Base-by-base conservation (phyloP, 1,140 invertebrate species). In the Tribolium madens region DNA sequence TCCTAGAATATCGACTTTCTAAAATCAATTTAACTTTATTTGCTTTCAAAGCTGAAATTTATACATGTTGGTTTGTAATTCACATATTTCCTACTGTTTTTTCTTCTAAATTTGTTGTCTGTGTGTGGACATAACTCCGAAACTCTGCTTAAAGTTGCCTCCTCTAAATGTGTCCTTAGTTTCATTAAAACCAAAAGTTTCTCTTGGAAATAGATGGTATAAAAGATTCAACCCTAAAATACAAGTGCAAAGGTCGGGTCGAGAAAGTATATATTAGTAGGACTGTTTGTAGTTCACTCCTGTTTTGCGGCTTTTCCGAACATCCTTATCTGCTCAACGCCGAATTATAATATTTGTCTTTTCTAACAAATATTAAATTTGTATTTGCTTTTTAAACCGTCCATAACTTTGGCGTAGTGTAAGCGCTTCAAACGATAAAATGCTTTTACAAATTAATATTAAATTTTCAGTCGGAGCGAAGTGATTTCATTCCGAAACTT, bases 321-420 rank as follows among this genome's bases (percentile, higher is more conserved):
- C 46, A 52, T 76, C 52, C 18, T 18, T 33, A 64, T 64, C 57
- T 33, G 57, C 31, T 12, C 57, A 64, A 64, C 57, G 31, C 26
- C 9, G 21, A 31, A 64, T 64, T 10, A 64, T 64, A 64, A 64
- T 64, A 64, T 64, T 64, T 64, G 57, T 64, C 57, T 64, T 64
- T 57, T 36, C 57, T 26, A 64, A 64, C 17, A 68, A 48, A 76
- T 76, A 48, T 48, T 68, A 48, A 76, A 76, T 76, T 64, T 64
- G 57, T 64, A 64, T 64, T 64, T 64, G 26, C 31, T 33, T 33
- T 64, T 64, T 64, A 33, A 33, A 26, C 57, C 26, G 7, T 26
- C 13, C 26, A 64, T 12, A 64, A 64, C 57, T 64, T 64, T 36
- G 52, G 21, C 57, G 26, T 14, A 33, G 52, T 18, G 17, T n/a